These are phyloP conservation scores for Chaetogeoica ovagalla DNA, from an alignment of 2,888 invertebrate genomes.

Conservation along the genomic window DNA sequence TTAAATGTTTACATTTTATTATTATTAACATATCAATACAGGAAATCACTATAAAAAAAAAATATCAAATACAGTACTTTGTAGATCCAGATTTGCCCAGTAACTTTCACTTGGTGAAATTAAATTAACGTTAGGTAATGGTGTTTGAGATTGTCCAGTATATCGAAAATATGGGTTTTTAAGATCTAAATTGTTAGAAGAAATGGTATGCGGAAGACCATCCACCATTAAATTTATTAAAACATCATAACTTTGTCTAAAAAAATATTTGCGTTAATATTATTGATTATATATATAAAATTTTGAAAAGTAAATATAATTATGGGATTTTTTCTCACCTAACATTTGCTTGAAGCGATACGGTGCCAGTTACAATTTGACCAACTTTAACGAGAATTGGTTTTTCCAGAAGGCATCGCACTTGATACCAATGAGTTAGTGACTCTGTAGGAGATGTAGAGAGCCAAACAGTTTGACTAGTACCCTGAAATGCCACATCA, in stretches of 20 bases:
- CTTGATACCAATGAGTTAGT: slow-evolving; percentile 99
- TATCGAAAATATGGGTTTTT: slow-evolving; percentile 99
- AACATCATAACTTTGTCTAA: slow-evolving; percentile 95
- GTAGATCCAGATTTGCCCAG: slow-evolving; percentile 78
- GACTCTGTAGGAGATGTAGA: slow-evolving; percentile 98
- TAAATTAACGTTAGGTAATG: slow-evolving; percentile 88
- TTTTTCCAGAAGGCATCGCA: slow-evolving; percentile 89
- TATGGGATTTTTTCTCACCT: slow-evolving; percentile 63
- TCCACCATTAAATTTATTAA: slow-evolving; percentile 91
- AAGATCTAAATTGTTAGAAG: slow-evolving; percentile 90
- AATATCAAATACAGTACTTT: slow-evolving; percentile 53
- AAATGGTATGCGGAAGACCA: slow-evolving; percentile 77
- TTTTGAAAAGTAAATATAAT: background rate
- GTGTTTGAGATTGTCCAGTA: slow-evolving; percentile 87
- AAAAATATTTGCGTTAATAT: slow-evolving; percentile 55
- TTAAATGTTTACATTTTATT: slow-evolving; percentile 53
- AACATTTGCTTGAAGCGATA: slow-evolving; percentile 87
- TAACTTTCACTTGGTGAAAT: slow-evolving; percentile 92
- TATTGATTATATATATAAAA: background rate
- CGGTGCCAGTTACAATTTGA: slow-evolving; percentile 84
- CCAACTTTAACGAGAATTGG: slow-evolving; percentile 95
- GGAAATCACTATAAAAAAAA: slow-evolving; percentile 5
- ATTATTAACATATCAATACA: slow-evolving; percentile 1
- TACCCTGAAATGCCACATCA: slow-evolving; percentile 94
- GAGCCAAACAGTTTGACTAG: slow-evolving; percentile 88